Evolutionary conservation across 2,113 vertebrate genomes (phyloP).

Genomic region (Nothobranchius furzeri): DNA sequence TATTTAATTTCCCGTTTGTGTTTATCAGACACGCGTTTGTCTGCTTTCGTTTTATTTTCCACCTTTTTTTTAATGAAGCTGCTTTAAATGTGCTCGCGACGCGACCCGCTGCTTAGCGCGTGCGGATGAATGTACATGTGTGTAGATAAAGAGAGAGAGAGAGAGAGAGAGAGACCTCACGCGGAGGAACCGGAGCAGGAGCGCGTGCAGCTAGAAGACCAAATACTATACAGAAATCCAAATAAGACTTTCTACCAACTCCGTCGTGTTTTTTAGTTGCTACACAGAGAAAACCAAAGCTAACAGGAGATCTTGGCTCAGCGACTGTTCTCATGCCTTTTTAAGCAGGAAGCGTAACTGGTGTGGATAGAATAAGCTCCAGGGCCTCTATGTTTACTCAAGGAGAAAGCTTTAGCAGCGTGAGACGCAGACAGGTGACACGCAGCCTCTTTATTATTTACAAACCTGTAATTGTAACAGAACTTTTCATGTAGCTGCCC

Average conservation of each 20-base stretch:
- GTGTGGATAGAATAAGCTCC: conserved; percentile 42
- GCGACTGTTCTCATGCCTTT: conserved; percentile 72
- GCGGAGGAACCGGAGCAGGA: conserved; percentile 44
- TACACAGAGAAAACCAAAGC: conserved; percentile 76
- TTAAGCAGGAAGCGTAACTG: conserved; percentile 41
- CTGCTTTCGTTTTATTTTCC: background rate
- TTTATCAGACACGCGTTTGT: background rate
- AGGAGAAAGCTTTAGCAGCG: conserved; percentile 53
- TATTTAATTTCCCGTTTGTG: background rate
- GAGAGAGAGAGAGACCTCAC: conserved; percentile 40
- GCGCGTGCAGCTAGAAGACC: conserved; percentile 76
- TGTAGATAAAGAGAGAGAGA: no score
- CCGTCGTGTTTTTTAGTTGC: conserved; percentile 32
- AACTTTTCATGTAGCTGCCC: conserved; percentile 62
- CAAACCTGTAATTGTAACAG: conserved; percentile 42
- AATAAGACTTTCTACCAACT: conserved; percentile 64
- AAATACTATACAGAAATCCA: conserved; percentile 70
- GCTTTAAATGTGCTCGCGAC: conserved; percentile 55
- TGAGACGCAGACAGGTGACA: conserved; percentile 51
- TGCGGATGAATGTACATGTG: conserved; percentile 58
- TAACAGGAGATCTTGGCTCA: conserved; percentile 58
- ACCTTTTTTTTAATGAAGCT: conserved; percentile 37
- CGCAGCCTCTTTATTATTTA: conserved; percentile 19
- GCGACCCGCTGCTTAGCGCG: conserved; percentile 57
- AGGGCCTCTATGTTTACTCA: conserved; percentile 67